Evolutionary conservation across 2,888 invertebrate genomes (phyloP).

Genomic region (Physocephala rufipes): DNA sequence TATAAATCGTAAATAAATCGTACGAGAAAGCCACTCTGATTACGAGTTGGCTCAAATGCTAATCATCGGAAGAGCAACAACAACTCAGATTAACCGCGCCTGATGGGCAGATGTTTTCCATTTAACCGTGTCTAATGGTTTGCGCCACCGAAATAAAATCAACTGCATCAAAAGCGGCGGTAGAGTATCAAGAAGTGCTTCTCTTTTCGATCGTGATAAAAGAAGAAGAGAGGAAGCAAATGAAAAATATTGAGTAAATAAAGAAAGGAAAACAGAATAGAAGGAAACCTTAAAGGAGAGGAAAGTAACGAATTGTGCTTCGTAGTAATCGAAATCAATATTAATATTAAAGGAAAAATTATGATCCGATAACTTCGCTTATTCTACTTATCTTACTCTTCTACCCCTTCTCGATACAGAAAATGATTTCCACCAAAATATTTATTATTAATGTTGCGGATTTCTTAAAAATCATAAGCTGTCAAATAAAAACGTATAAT

Average conservation of each 20-base stretch:
- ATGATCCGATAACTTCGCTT: no score
- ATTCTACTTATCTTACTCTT: no score
- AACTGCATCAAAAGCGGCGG: background rate
- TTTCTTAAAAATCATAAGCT: constrained; percentile 6
- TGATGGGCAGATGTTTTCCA: constrained; percentile 58
- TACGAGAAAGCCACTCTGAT: no score
- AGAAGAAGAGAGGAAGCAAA: background rate
- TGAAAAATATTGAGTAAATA: constrained; percentile 35
- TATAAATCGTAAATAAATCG: no score
- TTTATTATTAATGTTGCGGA: no score
- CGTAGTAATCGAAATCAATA: background rate
- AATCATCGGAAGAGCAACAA: constrained; percentile 29
- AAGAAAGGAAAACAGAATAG: background rate
- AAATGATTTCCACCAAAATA: no score
- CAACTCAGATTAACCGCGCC: constrained; percentile 34
- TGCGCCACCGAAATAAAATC: constrained; percentile 58
- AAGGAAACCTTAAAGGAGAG: constrained; percentile 46
- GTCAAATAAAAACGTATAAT: constrained; percentile 6
- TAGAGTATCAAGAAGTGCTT: constrained; percentile 24
- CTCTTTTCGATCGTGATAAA: constrained; percentile 16
- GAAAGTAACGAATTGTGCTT: constrained; percentile 55
- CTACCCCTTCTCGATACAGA: no score
- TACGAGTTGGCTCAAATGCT: no score
- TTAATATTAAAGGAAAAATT: no score
- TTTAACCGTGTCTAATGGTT: constrained; percentile 64